phyloP scores from a whole-genome alignment of 2,113 vertebrate genomes.

The Tenebrosternarchus preto region DNA sequence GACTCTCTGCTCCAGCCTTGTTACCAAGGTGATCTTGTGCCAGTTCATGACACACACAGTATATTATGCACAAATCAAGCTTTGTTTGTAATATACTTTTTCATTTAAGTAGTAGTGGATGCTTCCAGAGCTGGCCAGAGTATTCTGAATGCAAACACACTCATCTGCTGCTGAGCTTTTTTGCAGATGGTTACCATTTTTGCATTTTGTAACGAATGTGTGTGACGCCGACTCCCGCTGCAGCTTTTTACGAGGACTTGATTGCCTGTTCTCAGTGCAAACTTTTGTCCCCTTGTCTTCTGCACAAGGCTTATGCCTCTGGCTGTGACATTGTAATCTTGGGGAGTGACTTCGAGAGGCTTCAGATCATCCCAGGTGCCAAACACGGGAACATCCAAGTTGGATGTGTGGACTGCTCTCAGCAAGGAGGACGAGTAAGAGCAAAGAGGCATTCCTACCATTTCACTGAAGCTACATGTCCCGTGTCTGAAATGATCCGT shows the following conservation, averaged over 20 bases:
- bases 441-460: neutral
- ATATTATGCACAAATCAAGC: neutral
- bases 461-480: too few relatives aligned
- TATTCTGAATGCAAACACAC: neutral
- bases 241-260: neutral
- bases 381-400: constrained; percentile 98
- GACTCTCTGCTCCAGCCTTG: constrained; percentile 43
- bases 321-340: constrained; percentile 97
- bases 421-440: constrained; percentile 91
- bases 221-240: neutral
- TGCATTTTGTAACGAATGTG: neutral
- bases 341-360: constrained; percentile 94
- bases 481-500: too few relatives aligned
- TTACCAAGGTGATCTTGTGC: constrained; percentile 56
- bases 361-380: constrained; percentile 96
- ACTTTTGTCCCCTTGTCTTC: constrained; percentile 22
- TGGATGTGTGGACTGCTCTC: constrained; percentile 93
- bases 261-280: neutral
- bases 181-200: neutral
- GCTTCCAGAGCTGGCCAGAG: neutral
- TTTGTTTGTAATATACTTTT: neutral
- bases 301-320: constrained; percentile 89
- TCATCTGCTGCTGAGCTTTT: neutral
- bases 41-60: constrained; percentile 24
- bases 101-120: neutral